Percentiles rank a stretch among this genome's conserved stretches.
phyloP scores from a whole-genome alignment of 2,888 invertebrate species.

The Nyleta sp. region DNA sequence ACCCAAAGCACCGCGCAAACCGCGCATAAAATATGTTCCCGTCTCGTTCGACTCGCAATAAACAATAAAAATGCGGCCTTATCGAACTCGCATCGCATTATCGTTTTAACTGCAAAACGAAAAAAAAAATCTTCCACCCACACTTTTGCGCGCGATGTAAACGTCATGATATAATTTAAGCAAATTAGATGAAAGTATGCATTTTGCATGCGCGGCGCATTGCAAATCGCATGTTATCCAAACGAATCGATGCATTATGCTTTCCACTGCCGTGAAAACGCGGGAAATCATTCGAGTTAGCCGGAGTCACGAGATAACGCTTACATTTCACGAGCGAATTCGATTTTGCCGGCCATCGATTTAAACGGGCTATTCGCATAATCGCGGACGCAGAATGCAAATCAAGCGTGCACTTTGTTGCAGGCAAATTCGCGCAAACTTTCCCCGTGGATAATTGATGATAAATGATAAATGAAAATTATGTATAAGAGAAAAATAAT shows the following conservation, averaged over 20 bases:
- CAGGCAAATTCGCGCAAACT: constrained; percentile 14
- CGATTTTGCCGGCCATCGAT: constrained; percentile 47
- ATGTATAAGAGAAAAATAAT: neutral
- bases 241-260: constrained; percentile 56
- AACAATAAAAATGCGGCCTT: constrained; percentile 19
- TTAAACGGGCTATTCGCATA: constrained; percentile 49
- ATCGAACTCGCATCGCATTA: constrained; percentile 31
- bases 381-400: constrained; percentile 26
- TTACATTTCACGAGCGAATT: constrained; percentile 50
- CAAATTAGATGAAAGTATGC: constrained; percentile 60
- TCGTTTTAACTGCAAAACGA: constrained; percentile 1
- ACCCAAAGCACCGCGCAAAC: too few relatives aligned
- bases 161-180: constrained; percentile 56
- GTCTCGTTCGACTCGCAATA: neutral
- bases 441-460: constrained; percentile 11
- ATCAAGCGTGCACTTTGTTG: constrained; percentile 15
- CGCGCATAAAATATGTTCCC: neutral
- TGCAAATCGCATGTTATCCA: constrained; percentile 53
- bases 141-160: constrained; percentile 35
- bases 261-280: constrained; percentile 58
- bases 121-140: constrained; percentile 29
- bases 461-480: neutral
- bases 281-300: constrained; percentile 57
- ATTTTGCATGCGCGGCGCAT: constrained; percentile 52
- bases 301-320: constrained; percentile 48